Evolutionary conservation across 1,140 invertebrate genomes (phyloP), one percentile per base, ranked within the genome.

Genomic region (Adoxophyes honmai): DNA sequence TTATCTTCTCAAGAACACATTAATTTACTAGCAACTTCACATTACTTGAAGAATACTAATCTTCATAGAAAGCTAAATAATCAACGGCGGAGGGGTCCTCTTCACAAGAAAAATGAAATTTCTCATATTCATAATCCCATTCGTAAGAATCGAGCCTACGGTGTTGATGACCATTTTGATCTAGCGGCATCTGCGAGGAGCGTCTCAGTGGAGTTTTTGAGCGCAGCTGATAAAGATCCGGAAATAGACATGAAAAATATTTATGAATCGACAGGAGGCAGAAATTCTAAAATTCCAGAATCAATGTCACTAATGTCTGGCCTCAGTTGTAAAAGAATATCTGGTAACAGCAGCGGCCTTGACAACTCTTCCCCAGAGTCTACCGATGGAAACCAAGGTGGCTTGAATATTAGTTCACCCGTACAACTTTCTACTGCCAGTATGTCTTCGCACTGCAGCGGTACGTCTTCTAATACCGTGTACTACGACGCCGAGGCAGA

Each of bases 91-190:
- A 83, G 89, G 73, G 70, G 87, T 57, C 81, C 89, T 34, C 87
- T 89, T 21, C 83, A 91, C 61, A 92, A 92, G 77, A 94, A 95
- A 89, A 89, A 93, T 76, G 93, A 95, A 75, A 94, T 96, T 52
- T 93, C 93, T 4, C 91, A 94, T 60, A 95, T 96, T 65, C 93
- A 95, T 34, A 96, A 96, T 79, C 94, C 94, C 1, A 95, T 96
- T 33, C 76, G 90, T 80, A 86, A 81, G 53, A 88, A 87, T 54
- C 72, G 80, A 55, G 57, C 75, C 48, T 57, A 84, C 51, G 68
- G 68, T 14, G 66, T 75, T 59, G 90, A 73, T 66, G 81, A 62
- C 53, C 89, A 91, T 42, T 91, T 91, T 66, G 90, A 91, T 64
- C 80, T 94, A 55, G 92, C 91, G 0, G 91, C 91, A 0, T 91